Conservation (phyloP, 2,888 invertebrate genomes). For the Acleris laterana region DNA sequence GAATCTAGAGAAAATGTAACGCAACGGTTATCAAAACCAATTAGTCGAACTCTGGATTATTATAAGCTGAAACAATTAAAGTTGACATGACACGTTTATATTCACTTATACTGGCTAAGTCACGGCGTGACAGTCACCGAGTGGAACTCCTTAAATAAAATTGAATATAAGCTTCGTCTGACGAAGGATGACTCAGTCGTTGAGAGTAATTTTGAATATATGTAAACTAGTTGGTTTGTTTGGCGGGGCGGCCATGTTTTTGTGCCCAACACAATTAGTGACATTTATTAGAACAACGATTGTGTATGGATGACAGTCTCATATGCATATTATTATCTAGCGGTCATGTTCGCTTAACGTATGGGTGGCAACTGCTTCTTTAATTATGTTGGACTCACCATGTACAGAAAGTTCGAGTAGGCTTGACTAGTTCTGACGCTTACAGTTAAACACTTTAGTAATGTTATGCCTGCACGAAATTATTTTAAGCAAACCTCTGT, state of each 20-base stretch:
- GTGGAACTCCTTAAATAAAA: constrained; percentile 61
- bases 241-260: constrained; percentile 56
- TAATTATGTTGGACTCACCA: constrained; percentile 14
- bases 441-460: no score
- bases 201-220: constrained; percentile 80
- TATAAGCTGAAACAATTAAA: no score
- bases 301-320: constrained; percentile 50
- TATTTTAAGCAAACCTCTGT: no score
- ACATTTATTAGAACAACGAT: constrained; percentile 75
- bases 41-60: no score
- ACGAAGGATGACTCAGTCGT: constrained; percentile 79
- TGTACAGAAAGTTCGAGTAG: background rate
- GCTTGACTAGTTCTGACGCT: no score
- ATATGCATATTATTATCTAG: constrained; percentile 38
- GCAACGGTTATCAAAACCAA: no score
- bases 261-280: constrained; percentile 73
- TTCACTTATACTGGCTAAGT: background rate
- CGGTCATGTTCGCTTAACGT: constrained; percentile 30
- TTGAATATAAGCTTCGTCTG: constrained; percentile 63
- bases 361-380: constrained; percentile 37
- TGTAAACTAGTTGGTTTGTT: constrained; percentile 76
- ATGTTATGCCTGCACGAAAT: no score
- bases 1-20: no score
- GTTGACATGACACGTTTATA: background rate
- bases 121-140: constrained; percentile 15